phyloP scores from a whole-genome alignment of 2,888 invertebrate genomes.

The Xestia xanthographa region DNA sequence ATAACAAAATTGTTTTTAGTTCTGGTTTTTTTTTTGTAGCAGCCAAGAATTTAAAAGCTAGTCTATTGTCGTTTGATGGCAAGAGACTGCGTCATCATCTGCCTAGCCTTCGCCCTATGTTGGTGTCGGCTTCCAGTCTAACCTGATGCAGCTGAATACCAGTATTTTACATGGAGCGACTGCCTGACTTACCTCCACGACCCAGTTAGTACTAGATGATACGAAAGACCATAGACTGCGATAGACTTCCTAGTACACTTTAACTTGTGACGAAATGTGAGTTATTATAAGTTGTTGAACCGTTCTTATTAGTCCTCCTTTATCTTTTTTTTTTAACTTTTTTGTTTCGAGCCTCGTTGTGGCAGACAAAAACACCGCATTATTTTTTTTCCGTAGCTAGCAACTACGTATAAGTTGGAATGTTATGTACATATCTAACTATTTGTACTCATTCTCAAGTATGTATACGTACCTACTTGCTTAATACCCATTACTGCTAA shows the following conservation, averaged over 20 bases:
- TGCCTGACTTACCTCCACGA: no score
- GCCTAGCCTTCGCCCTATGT: no score
- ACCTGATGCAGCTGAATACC: no score
- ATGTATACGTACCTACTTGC: no score
- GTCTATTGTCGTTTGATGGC: not conserved
- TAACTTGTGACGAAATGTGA: not conserved
- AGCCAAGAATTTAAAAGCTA: not conserved
- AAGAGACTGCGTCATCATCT: not conserved
- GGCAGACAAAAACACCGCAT: not conserved
- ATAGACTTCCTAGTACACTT: not conserved
- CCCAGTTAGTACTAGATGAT: no score
- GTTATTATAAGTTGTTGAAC: not conserved
- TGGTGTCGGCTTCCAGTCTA: no score
- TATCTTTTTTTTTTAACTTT: not conserved
- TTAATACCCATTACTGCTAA: not conserved
- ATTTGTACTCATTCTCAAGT: not conserved
- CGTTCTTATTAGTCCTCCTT: not conserved
- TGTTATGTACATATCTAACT: not conserved
- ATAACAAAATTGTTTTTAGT: not conserved
- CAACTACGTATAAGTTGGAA: no score
- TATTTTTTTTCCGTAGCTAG: not conserved
- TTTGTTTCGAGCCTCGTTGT: not conserved
- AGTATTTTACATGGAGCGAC: no score
- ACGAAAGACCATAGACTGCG: no score
- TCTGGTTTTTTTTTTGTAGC: not conserved